Percentiles rank a stretch among this genome's conserved stretches.
Conservation (phyloP, 1,140 invertebrate genomes). For the Drosophila athabasca region DNA sequence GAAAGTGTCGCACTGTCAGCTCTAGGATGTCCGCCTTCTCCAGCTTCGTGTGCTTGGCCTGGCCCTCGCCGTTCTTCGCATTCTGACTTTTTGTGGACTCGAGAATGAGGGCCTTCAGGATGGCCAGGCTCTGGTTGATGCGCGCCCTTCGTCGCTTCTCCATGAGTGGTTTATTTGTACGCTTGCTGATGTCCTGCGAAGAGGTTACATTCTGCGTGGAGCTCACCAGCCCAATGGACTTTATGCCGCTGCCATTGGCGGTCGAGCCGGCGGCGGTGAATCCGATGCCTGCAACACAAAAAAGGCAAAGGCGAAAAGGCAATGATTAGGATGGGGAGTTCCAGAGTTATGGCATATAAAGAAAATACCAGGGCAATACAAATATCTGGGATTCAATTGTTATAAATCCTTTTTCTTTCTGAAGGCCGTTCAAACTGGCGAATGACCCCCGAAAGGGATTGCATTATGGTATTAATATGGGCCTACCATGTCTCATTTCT, state of each 20-base stretch:
- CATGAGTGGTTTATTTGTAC: slow-evolving; percentile 95
- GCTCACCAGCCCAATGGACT: slow-evolving; percentile 79
- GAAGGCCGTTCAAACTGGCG: background rate
- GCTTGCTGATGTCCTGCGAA: slow-evolving; percentile 83
- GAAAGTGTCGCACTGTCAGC: slow-evolving; percentile 94
- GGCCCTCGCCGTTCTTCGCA: slow-evolving; percentile 85
- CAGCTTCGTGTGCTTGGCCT: slow-evolving; percentile 90
- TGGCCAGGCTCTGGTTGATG: slow-evolving; percentile 94
- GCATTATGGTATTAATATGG: no score
- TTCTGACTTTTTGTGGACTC: slow-evolving; percentile 85
- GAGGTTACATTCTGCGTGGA: slow-evolving; percentile 82
- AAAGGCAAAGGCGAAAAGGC: background rate
- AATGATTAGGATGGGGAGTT: background rate
- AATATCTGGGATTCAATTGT: slow-evolving; percentile 1
- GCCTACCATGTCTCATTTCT: no score
- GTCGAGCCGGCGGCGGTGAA: slow-evolving; percentile 71
- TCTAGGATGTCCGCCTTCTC: slow-evolving; percentile 98
- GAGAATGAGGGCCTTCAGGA: slow-evolving; percentile 93
- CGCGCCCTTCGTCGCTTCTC: slow-evolving; percentile 94
- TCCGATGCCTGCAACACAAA: slow-evolving; percentile 60
- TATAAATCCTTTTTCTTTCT: background rate
- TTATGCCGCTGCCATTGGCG: slow-evolving; percentile 71
- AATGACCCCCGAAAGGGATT: no score
- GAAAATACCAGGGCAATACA: no score
- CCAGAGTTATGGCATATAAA: no score